Evolutionary conservation across 2,797 vertebrate species (phyloP), one percentile per base, ranked within the genome.

Genomic region (Synanceia verrucosa): DNA sequence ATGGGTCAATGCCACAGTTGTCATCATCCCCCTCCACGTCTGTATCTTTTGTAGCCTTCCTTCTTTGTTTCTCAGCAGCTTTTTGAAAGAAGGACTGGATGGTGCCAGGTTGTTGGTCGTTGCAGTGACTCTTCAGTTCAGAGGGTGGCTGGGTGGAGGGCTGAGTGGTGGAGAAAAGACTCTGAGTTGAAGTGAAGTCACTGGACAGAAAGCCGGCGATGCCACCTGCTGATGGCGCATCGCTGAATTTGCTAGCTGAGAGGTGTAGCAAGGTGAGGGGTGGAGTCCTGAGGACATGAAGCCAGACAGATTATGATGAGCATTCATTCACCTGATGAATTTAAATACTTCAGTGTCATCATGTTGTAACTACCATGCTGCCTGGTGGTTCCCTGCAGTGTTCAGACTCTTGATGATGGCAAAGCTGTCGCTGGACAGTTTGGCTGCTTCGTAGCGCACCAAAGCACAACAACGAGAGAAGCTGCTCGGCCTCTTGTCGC

Each of bases 391-490:
- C 57, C 95, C 97, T 23, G 96, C 95, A 9, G 78, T 46, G 70
- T 98, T 99, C 70, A 95, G 97, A 85, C 92, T 96, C 82, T 95
- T 96, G 82, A 99, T 96, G 51, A 96, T 88, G 50, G 94, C 88
- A 61, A 97, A 96, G 61, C 96, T 95, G 43, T 99, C 96, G 0
- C 18, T 89, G 76, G 95, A 94, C 47, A 99, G 95, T 90, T 95
- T 98, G 57, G 91, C 78, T 0, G 96, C 97, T 0, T 99, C 95
- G 0, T 97, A 98, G 62, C 92, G 94, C 9, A 91, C 84, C 23
- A 99, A 87, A 41, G 96, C 93, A 0, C 96, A 99, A 66, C 96
- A 95, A 58, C 98, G 96, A 0, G 96, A 97, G 61, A 96, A 92
- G 23, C 95, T 90, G 86, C 81, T 93, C 9, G 41, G 73, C 81